Evolutionary conservation across 2,797 vertebrate species (phyloP).

Genomic region (Loriculus beryllinus): DNA sequence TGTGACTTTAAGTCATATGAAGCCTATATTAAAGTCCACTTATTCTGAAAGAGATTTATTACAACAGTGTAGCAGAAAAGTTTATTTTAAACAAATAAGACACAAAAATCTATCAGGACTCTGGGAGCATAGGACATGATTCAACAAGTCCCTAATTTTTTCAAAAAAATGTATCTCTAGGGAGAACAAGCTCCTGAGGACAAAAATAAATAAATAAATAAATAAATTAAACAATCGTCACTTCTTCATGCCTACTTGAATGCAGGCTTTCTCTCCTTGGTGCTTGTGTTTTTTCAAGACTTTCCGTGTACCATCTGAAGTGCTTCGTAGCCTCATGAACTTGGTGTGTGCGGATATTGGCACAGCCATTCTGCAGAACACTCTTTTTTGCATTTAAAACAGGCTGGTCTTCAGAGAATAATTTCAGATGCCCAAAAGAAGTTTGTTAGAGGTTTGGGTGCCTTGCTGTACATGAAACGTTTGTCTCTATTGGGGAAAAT

Average conservation of each 20-base stretch:
- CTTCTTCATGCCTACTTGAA: background rate
- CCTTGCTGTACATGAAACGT: background rate
- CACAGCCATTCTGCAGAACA: background rate
- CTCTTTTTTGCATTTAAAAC: background rate
- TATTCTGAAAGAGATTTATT: background rate
- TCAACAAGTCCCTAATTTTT: background rate
- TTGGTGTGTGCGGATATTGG: background rate
- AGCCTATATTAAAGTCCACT: background rate
- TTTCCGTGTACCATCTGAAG: background rate
- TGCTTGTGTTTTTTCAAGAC: background rate
- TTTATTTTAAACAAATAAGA: constrained; percentile 14
- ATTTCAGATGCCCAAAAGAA: background rate
- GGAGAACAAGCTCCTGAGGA: background rate
- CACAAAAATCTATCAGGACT: background rate
- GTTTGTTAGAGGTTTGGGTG: background rate
- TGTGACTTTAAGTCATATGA: background rate
- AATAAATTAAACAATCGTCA: background rate
- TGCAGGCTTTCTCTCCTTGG: background rate
- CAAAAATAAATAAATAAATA: background rate
- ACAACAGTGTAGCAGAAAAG: background rate
- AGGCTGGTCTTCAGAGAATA: background rate
- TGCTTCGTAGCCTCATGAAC: background rate
- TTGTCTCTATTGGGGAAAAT: background rate
- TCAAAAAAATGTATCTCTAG: background rate
- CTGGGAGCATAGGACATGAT: background rate